Conservation (phyloP, 2,888 invertebrate genomes). For the Smittia aterrima region DNA sequence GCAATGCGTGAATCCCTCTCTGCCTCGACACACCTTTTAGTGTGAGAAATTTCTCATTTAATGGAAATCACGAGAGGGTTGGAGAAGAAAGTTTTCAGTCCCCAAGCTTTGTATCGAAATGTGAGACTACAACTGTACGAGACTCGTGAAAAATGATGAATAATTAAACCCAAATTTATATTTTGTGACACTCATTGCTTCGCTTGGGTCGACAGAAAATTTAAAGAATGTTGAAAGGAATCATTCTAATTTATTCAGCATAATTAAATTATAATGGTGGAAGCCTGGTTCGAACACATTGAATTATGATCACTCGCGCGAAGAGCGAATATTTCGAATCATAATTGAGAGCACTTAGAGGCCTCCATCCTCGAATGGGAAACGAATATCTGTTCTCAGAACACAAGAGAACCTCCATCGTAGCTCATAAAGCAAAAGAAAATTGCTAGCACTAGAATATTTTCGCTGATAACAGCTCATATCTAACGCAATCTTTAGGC, state of each 20-base stretch:
- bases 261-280: conserved; percentile 28
- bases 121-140: no score
- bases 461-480: not conserved
- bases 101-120: not conserved
- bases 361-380: not conserved
- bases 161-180: conserved; percentile 24
- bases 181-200: not conserved
- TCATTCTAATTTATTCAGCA: conserved; percentile 18
- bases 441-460: not conserved
- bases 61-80: conserved; percentile 6
- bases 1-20: not conserved
- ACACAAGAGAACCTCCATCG: not conserved
- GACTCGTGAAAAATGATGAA: conserved; percentile 13
- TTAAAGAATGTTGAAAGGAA: not conserved
- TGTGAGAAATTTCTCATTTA: conserved; percentile 9
- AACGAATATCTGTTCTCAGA: not conserved
- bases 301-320: conserved; percentile 13
- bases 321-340: not conserved
- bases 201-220: not conserved
- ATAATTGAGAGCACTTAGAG: conserved; percentile 23
- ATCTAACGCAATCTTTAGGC: not conserved
- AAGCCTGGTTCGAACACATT: conserved; percentile 29
- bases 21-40: not conserved
- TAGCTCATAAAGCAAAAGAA: not conserved
- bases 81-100: not conserved